Evolutionary conservation across 2,113 vertebrate genomes (phyloP).

Genomic region (Hemiprocne comata): DNA sequence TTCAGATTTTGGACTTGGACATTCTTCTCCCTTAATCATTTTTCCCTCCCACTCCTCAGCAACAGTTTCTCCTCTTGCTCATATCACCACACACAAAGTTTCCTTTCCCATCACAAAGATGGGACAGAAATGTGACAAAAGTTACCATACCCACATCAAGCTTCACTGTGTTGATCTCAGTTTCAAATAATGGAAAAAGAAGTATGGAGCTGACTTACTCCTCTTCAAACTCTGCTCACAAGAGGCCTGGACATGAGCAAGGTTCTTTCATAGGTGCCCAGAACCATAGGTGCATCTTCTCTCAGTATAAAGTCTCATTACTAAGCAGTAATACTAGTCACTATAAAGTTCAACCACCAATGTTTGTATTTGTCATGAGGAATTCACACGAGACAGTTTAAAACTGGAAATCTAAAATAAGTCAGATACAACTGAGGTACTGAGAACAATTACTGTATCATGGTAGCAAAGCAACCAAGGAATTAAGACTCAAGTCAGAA

Average conservation of each 20-base stretch:
- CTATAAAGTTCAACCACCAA: neutral
- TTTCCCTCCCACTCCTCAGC: neutral
- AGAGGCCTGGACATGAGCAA: neutral
- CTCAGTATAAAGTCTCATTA: neutral
- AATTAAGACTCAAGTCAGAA: neutral
- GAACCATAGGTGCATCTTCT: neutral
- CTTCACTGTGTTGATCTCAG: neutral
- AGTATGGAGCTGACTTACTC: rapidly evolving
- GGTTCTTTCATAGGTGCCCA: neutral
- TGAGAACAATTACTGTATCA: neutral
- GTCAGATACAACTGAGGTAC: neutral
- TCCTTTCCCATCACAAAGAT: neutral
- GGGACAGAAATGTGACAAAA: neutral
- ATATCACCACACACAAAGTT: neutral
- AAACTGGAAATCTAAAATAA: neutral
- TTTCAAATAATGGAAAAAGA: neutral
- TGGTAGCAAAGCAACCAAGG: neutral
- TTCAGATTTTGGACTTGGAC: neutral
- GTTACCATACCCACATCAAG: neutral
- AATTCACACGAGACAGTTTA: neutral
- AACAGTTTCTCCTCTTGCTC: neutral
- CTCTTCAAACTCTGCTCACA: neutral
- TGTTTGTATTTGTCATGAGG: neutral
- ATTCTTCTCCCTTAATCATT: neutral
- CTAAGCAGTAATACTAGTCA: neutral